Conservation (phyloP, 2,797 vertebrate species). For the Phoxinus dragarum region DNA sequence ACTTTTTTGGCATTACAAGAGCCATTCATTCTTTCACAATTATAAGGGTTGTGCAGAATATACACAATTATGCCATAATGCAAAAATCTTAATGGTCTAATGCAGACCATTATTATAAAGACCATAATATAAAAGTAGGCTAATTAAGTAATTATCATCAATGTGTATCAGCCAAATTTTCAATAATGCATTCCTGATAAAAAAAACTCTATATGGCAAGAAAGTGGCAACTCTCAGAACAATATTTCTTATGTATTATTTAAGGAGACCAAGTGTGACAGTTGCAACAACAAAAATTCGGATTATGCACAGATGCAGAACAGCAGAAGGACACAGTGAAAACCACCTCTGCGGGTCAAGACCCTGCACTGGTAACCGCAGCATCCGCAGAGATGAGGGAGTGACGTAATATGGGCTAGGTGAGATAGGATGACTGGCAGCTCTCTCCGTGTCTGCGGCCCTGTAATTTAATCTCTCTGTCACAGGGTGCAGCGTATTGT, state of each 20-base stretch:
- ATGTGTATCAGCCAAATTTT: not conserved
- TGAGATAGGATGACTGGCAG: conserved; percentile 55
- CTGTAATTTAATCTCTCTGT: conserved; percentile 55
- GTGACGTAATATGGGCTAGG: conserved; percentile 43
- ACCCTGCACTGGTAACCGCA: not conserved
- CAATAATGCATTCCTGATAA: not conserved
- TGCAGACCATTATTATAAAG: not conserved
- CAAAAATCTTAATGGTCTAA: not conserved
- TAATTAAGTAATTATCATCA: not conserved
- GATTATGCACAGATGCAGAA: conserved; percentile 28
- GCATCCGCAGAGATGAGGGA: not conserved
- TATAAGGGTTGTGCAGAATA: not conserved
- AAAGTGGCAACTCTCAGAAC: not conserved
- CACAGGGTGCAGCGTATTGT: conserved; percentile 42
- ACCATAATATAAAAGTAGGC: not conserved
- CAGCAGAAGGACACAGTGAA: not conserved
- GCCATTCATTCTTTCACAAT: not conserved
- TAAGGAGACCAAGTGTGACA: not conserved
- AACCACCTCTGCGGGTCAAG: not conserved
- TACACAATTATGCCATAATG: not conserved
- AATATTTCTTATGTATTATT: not conserved
- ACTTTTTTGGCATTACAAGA: too few species aligned
- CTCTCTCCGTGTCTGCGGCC: conserved; percentile 44
- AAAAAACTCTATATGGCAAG: too few species aligned
- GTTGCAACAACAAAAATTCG: not conserved